These are phyloP conservation scores for Chaetodon trifascialis DNA, from an alignment of 2,113 vertebrate species.

Conservation along the genomic window DNA sequence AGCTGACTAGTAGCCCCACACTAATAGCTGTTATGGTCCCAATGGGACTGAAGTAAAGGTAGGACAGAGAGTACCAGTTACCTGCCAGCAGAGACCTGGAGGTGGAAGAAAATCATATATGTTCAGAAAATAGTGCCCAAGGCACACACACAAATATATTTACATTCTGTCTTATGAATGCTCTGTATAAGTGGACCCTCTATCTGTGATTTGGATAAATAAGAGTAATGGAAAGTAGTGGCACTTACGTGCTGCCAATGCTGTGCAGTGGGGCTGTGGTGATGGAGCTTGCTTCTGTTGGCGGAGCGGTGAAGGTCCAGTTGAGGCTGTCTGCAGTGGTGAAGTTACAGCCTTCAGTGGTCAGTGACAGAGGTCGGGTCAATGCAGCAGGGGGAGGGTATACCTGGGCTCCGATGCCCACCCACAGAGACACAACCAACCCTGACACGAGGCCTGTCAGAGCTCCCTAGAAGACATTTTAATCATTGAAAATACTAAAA, in stretches of 20 bases:
- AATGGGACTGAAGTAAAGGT: slow-evolving; percentile 90
- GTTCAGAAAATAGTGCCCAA: background rate
- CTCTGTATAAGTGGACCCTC: background rate
- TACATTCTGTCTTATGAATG: background rate
- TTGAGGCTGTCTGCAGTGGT: slow-evolving; percentile 50
- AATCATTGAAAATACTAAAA: background rate
- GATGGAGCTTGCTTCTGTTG: background rate
- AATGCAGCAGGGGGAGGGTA: slow-evolving; percentile 73
- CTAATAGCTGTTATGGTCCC: slow-evolving; percentile 84
- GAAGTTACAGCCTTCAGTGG: slow-evolving; percentile 80
- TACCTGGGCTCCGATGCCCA: slow-evolving; percentile 83
- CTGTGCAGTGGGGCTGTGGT: background rate
- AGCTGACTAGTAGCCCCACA: slow-evolving; percentile 86
- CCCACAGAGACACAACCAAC: slow-evolving; percentile 82
- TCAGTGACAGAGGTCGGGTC: slow-evolving; percentile 77
- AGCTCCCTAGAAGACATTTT: slow-evolving; percentile 79
- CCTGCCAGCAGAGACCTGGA: slow-evolving; percentile 84
- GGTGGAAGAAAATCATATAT: slow-evolving; percentile 9
- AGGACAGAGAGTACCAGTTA: slow-evolving; percentile 90
- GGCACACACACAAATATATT: background rate
- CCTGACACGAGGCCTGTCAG: slow-evolving; percentile 82
- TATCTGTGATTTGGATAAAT: background rate
- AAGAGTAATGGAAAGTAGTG: background rate
- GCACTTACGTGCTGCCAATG: slow-evolving; percentile 47
- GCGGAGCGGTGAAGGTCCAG: slow-evolving; percentile 53